These are phyloP conservation scores for Caradrina clavipalpis DNA, from an alignment of 2,888 invertebrate genomes.

Conservation along the genomic window DNA sequence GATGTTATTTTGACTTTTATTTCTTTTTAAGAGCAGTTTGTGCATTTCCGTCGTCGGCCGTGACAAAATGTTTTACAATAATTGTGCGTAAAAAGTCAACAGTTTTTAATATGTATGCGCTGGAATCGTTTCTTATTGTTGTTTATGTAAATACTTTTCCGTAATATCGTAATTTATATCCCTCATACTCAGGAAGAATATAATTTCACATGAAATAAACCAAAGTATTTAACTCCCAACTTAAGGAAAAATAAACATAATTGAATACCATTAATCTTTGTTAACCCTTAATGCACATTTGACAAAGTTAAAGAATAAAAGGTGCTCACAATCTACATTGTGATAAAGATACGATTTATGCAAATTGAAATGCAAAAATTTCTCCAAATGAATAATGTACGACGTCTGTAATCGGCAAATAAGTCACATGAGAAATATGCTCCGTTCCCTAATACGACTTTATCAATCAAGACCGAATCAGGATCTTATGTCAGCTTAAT, in stretches of 20 bases:
- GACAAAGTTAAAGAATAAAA: conserved; percentile 66
- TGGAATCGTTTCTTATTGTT: not conserved
- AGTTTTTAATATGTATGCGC: not conserved
- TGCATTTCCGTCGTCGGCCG: conserved; percentile 47
- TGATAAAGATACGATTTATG: conserved; percentile 76
- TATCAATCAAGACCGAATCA: conserved; percentile 47
- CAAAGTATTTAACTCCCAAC: not conserved
- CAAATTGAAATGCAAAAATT: conserved; percentile 70
- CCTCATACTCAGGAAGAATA: not conserved
- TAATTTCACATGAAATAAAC: not conserved
- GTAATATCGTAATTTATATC: not conserved
- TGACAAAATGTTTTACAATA: conserved; percentile 26
- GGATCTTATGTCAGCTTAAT: conserved; percentile 51
- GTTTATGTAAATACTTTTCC: conserved; percentile 15
- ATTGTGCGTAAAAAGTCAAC: conserved; percentile 11
- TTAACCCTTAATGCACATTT: conserved; percentile 63
- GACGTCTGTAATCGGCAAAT: conserved; percentile 42
- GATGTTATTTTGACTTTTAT: conserved; percentile 37
- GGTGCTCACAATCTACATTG: conserved; percentile 66
- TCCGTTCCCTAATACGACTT: conserved; percentile 21
- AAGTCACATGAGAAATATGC: conserved; percentile 46
- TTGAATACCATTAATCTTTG: conserved; percentile 61
- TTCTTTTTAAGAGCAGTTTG: conserved; percentile 50
- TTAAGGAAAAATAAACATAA: conserved; percentile 35
- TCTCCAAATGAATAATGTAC: conserved; percentile 42